These are phyloP conservation scores for Pachycephus smyrnensis DNA, from an alignment of 2,888 invertebrate species.

Conservation along the genomic window DNA sequence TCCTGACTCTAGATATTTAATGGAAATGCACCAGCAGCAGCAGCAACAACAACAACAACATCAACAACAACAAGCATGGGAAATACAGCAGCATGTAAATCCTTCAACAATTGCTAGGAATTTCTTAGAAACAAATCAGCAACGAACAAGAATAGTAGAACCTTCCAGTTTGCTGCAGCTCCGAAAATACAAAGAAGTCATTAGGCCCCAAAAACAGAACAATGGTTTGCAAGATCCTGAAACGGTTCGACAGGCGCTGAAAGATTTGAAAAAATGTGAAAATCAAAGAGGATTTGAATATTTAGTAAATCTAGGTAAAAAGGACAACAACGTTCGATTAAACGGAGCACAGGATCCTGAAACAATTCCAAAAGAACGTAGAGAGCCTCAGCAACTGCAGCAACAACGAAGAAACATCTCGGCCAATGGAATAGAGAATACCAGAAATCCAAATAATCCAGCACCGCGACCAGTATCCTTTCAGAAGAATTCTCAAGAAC, in stretches of 20 bases:
- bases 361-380: conserved; percentile 9
- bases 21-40: conserved; percentile 12
- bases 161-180: conserved; percentile 53
- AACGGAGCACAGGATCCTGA: conserved; percentile 51
- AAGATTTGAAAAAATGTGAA: conserved; percentile 34
- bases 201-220: conserved; percentile 47
- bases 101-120: too few species aligned
- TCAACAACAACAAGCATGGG: not conserved
- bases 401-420: conserved; percentile 25
- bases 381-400: conserved; percentile 13
- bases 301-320: conserved; percentile 36
- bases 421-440: conserved; percentile 54
- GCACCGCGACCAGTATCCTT: conserved; percentile 14
- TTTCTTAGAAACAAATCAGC: too few species aligned
- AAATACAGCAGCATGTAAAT: too few species aligned
- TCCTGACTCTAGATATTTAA: not conserved
- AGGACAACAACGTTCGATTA: conserved; percentile 27
- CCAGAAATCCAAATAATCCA: conserved; percentile 45
- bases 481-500: conserved; percentile 15
- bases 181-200: conserved; percentile 42
- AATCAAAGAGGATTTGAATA: conserved; percentile 42
- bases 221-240: conserved; percentile 57
- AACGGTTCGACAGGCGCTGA: conserved; percentile 37
- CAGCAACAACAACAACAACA: conserved; percentile 22
- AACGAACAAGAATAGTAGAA: conserved; percentile 14